Conservation (phyloP, 2,113 vertebrate genomes). For the Callospermophilus lateralis region DNA sequence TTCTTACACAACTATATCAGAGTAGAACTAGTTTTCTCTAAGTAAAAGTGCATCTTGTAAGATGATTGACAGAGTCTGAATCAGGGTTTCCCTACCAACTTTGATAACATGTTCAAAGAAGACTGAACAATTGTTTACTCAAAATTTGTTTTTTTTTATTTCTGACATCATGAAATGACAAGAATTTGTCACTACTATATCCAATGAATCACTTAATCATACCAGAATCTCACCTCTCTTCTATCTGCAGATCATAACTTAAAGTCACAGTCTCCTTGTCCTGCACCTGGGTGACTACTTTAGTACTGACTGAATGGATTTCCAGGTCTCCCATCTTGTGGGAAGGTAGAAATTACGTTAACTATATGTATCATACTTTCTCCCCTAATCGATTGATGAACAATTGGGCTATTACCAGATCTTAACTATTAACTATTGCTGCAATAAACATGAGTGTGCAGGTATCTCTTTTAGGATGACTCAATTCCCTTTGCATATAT, state of each 20-base stretch:
- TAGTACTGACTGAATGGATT: too few species aligned
- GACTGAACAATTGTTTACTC: background rate
- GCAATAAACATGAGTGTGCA: background rate
- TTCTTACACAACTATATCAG: background rate
- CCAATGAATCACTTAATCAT: background rate
- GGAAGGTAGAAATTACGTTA: background rate
- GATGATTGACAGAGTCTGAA: background rate
- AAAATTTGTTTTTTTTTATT: background rate
- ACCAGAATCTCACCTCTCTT: background rate
- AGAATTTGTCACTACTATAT: background rate
- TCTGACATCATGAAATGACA: background rate
- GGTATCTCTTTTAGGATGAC: background rate
- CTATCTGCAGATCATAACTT: background rate
- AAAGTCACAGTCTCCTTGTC: background rate
- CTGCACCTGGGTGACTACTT: background rate
- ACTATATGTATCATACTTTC: too few species aligned
- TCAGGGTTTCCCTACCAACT: background rate
- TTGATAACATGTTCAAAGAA: background rate
- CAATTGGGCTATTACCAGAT: background rate
- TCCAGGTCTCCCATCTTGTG: background rate
- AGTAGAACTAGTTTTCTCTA: background rate
- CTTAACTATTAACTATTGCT: background rate
- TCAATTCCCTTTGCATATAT: background rate
- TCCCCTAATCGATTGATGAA: background rate
- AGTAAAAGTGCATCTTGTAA: background rate